phyloP scores from a whole-genome alignment of 2,113 vertebrate species.

The Halcyon malimbica region DNA sequence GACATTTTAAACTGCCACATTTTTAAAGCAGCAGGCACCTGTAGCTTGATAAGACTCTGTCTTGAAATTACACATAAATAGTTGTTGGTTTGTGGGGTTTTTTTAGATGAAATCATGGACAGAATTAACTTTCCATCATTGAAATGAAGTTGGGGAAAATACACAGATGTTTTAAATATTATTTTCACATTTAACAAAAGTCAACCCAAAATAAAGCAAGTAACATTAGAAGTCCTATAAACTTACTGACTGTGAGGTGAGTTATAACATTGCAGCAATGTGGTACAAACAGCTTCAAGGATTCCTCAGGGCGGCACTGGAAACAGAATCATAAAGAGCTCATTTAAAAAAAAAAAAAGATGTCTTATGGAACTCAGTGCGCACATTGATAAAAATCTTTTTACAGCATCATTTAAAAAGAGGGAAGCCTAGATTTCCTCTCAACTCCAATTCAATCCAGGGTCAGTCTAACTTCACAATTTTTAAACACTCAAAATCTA shows the following conservation, averaged over 20 bases:
- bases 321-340: slow-evolving; percentile 51
- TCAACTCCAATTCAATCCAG: neutral
- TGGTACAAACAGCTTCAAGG: slow-evolving; percentile 93
- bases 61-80: neutral
- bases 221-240: neutral
- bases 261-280: slow-evolving; percentile 93
- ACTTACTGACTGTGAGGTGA: slow-evolving; percentile 96
- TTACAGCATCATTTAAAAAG: neutral
- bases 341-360: neutral
- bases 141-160: neutral
- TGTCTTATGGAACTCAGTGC: neutral
- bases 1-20: neutral
- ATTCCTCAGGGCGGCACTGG: slow-evolving; percentile 93
- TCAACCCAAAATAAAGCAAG: neutral
- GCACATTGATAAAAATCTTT: neutral
- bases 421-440: neutral
- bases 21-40: neutral
- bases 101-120: neutral
- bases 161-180: neutral
- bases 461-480: neutral
- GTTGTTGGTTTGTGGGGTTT: too few species aligned
- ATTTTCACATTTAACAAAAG: neutral
- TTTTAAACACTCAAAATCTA: neutral
- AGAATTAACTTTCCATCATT: neutral
- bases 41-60: neutral